Conservation (phyloP, 2,113 vertebrate species). For the Pheucticus melanocephalus region DNA sequence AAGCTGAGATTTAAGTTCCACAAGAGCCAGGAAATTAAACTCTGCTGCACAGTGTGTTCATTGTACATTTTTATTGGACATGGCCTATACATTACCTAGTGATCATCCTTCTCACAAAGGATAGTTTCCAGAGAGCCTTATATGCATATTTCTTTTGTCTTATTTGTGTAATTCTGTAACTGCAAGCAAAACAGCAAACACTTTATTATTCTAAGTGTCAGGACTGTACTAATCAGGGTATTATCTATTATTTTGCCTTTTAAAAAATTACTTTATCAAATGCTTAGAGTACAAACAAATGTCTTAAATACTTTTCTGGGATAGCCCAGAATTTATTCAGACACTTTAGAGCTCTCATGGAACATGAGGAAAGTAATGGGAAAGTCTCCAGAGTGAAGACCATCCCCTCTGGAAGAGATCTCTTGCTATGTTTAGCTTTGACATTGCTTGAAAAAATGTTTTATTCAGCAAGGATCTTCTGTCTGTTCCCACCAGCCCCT, state of each 20-base stretch:
- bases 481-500: background rate
- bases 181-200: background rate
- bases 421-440: background rate
- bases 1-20: background rate
- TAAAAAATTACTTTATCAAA: background rate
- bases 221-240: background rate
- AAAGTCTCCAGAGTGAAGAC: background rate
- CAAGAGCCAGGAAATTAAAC: conserved; percentile 45
- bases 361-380: background rate
- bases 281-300: background rate
- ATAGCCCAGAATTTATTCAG: background rate
- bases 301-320: background rate
- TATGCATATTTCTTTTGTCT: background rate
- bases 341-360: background rate
- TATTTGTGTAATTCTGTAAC: background rate
- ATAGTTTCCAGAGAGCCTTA: background rate
- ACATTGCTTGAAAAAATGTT: background rate
- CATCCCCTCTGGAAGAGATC: background rate
- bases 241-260: background rate
- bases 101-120: background rate
- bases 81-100: background rate
- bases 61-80: conserved; percentile 18
- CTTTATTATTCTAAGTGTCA: background rate
- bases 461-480: background rate
- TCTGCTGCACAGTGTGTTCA: background rate